phyloP scores from a whole-genome alignment of 2,113 vertebrate genomes.

The Arizona elegans region DNA sequence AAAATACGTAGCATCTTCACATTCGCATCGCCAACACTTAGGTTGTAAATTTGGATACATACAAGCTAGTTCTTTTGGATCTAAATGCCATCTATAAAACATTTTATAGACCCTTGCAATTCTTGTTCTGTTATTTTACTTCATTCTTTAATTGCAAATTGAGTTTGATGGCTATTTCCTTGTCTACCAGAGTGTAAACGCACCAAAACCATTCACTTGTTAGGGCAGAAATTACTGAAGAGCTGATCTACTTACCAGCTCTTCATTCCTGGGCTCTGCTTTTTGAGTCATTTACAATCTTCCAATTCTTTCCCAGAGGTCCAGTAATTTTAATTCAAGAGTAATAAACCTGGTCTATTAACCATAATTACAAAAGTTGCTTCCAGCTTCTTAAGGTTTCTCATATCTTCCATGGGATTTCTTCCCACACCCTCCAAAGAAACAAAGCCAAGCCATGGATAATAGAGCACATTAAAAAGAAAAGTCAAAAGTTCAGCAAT shows the following conservation, averaged over 20 bases:
- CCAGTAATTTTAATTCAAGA: not conserved
- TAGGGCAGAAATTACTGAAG: not conserved
- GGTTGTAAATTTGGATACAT: too few relatives aligned
- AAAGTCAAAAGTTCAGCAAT: not conserved
- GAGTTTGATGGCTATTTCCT: not conserved
- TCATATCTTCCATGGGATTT: not conserved
- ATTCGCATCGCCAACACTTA: too few relatives aligned
- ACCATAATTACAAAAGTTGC: not conserved
- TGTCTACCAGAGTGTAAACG: not conserved
- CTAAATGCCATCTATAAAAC: too few relatives aligned
- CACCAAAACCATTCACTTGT: not conserved
- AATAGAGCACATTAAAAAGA: not conserved
- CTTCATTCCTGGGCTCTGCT: not conserved
- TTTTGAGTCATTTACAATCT: not conserved
- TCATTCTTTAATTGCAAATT: not conserved
- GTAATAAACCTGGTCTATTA: not conserved
- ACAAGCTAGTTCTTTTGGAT: too few relatives aligned
- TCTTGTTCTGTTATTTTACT: not conserved
- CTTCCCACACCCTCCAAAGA: rapidly evolving
- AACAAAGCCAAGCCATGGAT: not conserved
- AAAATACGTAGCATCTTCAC: too few relatives aligned
- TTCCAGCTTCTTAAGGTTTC: not conserved
- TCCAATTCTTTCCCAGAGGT: not conserved
- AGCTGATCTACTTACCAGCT: not conserved
- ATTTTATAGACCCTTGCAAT: too few relatives aligned